Base-by-base conservation (phyloP, 2,797 vertebrate species). In the Miichthys miiuy region DNA sequence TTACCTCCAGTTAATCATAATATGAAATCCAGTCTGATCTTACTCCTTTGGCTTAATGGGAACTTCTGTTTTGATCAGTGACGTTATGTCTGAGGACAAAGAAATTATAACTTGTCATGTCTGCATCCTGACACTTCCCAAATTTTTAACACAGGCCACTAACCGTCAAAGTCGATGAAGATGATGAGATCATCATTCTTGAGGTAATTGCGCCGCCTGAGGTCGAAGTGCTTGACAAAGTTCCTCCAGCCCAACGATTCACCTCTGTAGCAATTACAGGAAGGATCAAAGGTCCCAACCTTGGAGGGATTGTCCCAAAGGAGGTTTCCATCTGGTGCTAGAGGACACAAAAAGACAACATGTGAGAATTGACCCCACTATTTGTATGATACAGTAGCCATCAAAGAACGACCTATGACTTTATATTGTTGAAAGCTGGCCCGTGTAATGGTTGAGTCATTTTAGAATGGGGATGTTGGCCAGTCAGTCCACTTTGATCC, bases 161-260 rank as follows among this genome's bases (percentile, higher is more conserved):
- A 16, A 97, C 97, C 97, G 42, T 96, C 79, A 85, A 97, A 97
- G 85, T 97, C 95, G 30, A 95, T 81, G 58, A 97, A 95, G 84
- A 98, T 92, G 80, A 98, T 96, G 57, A 98, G 94, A 84, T 97
- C 95, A 25, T 97, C 95, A 1, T 97, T 97, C 90, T 97, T 98
- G 62, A 97, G 87, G 81, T 97, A 98, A 81, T 72, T 96, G 62
- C 94, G 95, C 5, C 88, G 85, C 12, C 34, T 90, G 74, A 98
- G 81, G 85, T 96, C 91, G 34, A 90, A 90, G 75, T 98, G 96
- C 57, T 96, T 95, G 68, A 98, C 89, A 69, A 96, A 93, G 23
- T 20, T 90, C 2, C 0, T 64, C 97, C 96, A 97, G 3, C 96
- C 96, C 85, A 14, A 44, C 2, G 74, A 0, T 0, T 0, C 0